Base-by-base conservation (phyloP, 1,140 invertebrate species). In the Halesus radiatus region DNA sequence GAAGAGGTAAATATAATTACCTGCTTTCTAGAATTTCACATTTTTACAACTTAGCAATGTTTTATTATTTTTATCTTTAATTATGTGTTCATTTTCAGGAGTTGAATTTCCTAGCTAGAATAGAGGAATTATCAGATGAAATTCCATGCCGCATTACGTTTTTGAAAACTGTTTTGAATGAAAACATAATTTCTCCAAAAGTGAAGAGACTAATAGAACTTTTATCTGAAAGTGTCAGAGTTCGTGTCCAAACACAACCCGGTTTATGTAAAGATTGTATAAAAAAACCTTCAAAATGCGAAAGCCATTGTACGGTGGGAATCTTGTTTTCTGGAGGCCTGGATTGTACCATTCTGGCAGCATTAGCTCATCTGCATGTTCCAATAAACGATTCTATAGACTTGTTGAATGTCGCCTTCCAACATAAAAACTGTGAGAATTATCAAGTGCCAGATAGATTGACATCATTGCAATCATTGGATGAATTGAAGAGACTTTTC, bases 331-430 rank as follows among this genome's bases (percentile, higher is more conserved):
- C 98, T 84, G 98, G 98, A 75, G 98, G 98, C 29, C 89, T 99
- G 15, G 98, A 99, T 89, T 99, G 98, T 60, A 93, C 96, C 29
- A 92, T 99, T 84, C 88, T 99, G 80, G 95, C 98, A 45, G 90
- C 93, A 45, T 86, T 99, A 29, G 93, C 94, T 20, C 90, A 98
- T 87, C 93, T 93, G 89, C 94, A 92, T 89, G 85, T 97, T 23
- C 89, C 93, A 3, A 81, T 84, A 80, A 84, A 90, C 53, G 93
- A 96, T 85, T 90, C 94, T 50, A 97, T 99, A 84, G 98, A 99
- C 89, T 91, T 99, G n/a, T 91, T 99, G 20, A 99, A 99, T 92
- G 96, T 99, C 32, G 96, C 97, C n/a, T 99, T 99, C 91, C 92
- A 95, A 87, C 92, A 90, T 82, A 85, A 84, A 83, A 86, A 86